Percentiles rank a stretch among this genome's conserved stretches.
phyloP scores from a whole-genome alignment of 2,888 invertebrate genomes.

The Dicyrtomina minuta region DNA sequence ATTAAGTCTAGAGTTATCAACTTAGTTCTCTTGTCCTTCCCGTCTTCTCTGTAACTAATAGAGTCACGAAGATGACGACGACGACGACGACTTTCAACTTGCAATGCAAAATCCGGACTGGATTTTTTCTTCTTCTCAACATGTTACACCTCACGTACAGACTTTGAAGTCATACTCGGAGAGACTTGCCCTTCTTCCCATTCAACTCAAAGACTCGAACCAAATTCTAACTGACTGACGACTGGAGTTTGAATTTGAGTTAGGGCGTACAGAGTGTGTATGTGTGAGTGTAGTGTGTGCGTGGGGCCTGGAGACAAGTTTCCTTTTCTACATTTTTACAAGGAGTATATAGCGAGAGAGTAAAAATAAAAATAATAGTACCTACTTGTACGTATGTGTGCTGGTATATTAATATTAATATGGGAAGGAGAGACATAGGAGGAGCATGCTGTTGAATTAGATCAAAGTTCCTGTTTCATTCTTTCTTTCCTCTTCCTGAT shows the following conservation, averaged over 20 bases:
- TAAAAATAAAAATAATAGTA: too few relatives aligned
- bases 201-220: neutral
- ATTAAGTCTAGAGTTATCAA: slow-evolving; percentile 33
- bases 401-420: too few relatives aligned
- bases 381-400: too few relatives aligned
- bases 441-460: slow-evolving; percentile 15
- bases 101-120: slow-evolving; percentile 22
- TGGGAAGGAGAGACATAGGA: too few relatives aligned
- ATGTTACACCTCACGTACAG: slow-evolving; percentile 1
- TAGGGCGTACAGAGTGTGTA: too few relatives aligned
- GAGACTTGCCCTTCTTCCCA: neutral
- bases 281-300: too few relatives aligned
- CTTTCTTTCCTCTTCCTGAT: slow-evolving; percentile 30
- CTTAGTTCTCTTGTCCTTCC: slow-evolving; percentile 27
- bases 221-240: neutral
- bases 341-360: too few relatives aligned
- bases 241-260: too few relatives aligned
- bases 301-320: too few relatives aligned
- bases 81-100: slow-evolving; percentile 21
- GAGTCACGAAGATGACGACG: slow-evolving; percentile 22
- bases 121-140: slow-evolving; percentile 10
- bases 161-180: neutral
- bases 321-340: too few relatives aligned
- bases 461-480: slow-evolving; percentile 31
- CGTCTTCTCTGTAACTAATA: slow-evolving; percentile 23